Evolutionary conservation across 2,888 invertebrate genomes (phyloP).

Genomic region (Melinaea marsaeus): DNA sequence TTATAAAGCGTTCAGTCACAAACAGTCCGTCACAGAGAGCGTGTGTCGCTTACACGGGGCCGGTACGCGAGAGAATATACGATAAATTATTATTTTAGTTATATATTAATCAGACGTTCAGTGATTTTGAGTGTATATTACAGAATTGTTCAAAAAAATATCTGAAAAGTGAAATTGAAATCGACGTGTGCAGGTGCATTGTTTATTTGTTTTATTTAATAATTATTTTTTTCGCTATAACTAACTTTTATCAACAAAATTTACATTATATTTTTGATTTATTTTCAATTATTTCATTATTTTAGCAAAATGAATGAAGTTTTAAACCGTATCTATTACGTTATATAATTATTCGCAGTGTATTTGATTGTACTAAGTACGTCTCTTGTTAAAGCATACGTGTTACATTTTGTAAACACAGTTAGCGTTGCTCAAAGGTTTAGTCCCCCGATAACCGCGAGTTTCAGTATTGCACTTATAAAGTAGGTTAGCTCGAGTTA

Average conservation of each 20-base stretch:
- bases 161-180: conserved; percentile 49
- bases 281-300: no score
- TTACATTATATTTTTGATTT: no score
- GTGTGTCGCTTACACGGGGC: conserved; percentile 57
- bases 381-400: conserved; percentile 49
- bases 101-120: conserved; percentile 46
- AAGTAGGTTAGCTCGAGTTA: conserved; percentile 18
- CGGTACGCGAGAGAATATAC: conserved; percentile 64
- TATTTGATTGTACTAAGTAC: conserved; percentile 42
- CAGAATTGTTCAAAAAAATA: conserved; percentile 21
- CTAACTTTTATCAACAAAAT: no score
- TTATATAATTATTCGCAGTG: conserved; percentile 21
- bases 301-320: no score
- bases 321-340: not conserved
- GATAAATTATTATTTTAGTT: conserved; percentile 48
- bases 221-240: no score
- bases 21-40: conserved; percentile 64
- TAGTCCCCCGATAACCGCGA: conserved; percentile 32
- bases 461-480: conserved; percentile 31
- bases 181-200: conserved; percentile 68
- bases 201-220: conserved; percentile 50
- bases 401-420: conserved; percentile 68
- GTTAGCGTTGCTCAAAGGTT: conserved; percentile 51
- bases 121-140: conserved; percentile 54
- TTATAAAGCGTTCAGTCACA: conserved; percentile 66